These are phyloP conservation scores for Garra rufa DNA, from an alignment of 2,113 vertebrate genomes.

Conservation along the genomic window DNA sequence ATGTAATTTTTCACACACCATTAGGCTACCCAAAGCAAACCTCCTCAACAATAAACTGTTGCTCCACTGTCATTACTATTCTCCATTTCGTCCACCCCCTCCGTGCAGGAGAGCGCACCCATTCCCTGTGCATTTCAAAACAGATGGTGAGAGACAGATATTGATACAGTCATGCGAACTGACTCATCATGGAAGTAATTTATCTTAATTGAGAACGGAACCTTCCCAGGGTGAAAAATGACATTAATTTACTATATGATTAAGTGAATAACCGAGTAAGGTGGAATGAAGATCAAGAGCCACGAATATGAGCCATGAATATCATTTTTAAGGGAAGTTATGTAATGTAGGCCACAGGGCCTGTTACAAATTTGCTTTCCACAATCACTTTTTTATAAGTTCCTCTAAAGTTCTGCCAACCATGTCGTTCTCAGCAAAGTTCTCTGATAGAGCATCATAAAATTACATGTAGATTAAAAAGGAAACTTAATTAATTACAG, in stretches of 20 bases:
- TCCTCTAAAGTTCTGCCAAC: conserved; percentile 29
- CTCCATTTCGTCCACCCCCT: background rate
- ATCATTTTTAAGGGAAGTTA: background rate
- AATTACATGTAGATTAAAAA: conserved; percentile 28
- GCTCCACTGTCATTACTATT: conserved; percentile 31
- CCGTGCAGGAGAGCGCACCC: conserved; percentile 5
- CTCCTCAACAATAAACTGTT: conserved; percentile 31
- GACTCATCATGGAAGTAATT: conserved; percentile 38
- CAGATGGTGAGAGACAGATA: conserved; percentile 34
- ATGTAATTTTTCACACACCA: conserved; percentile 35
- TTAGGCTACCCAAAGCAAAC: conserved; percentile 42
- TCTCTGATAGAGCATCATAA: conserved; percentile 41
- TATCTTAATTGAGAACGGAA: conserved; percentile 47
- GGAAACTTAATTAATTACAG: conserved; percentile 37
- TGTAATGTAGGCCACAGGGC: conserved; percentile 12
- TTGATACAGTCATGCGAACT: conserved; percentile 24
- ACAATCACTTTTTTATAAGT: conserved; percentile 19
- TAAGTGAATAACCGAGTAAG: conserved; percentile 31
- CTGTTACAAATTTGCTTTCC: conserved; percentile 6
- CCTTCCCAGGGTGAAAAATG: conserved; percentile 27
- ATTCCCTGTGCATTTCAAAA: conserved; percentile 34
- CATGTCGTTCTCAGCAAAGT: conserved; percentile 10
- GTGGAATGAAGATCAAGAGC: conserved; percentile 35
- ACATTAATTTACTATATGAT: conserved; percentile 40
- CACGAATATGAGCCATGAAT: background rate